These are phyloP conservation scores for Hystrix cristata DNA, from an alignment of 2,113 vertebrate genomes.

Conservation along the genomic window DNA sequence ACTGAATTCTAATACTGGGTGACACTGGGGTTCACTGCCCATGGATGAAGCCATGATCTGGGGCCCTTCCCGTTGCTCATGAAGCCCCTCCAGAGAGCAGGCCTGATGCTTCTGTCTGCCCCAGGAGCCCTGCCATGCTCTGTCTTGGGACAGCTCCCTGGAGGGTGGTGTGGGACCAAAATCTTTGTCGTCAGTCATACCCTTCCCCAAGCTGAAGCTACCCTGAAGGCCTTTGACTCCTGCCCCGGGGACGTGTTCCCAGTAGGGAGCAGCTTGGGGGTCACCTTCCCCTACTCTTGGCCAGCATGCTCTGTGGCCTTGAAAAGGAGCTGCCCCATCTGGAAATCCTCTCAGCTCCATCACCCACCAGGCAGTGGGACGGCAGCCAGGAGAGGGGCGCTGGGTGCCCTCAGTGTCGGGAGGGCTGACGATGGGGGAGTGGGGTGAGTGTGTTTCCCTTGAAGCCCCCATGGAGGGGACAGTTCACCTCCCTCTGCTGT, in stretches of 20 bases:
- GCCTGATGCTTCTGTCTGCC: too few species aligned
- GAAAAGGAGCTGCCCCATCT: too few species aligned
- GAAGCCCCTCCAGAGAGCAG: neutral
- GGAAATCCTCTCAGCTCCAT: neutral
- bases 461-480: neutral
- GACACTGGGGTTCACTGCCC: neutral
- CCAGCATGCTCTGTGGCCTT: neutral
- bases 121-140: rapidly evolving
- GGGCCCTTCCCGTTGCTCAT: neutral
- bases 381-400: neutral
- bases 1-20: rapidly evolving
- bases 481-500: too few species aligned
- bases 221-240: neutral
- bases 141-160: neutral
- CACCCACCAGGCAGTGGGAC: neutral
- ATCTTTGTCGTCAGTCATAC: neutral
- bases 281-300: neutral
- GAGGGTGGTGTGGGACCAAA: neutral
- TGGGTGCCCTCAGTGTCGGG: neutral
- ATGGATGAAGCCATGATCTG: rapidly evolving
- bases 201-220: neutral
- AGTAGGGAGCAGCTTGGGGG: neutral
- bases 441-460: neutral
- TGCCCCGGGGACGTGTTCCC: too few species aligned
- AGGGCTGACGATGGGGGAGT: rapidly evolving